These are phyloP conservation scores for Arenicola marina DNA, from an alignment of 2,888 invertebrate genomes.

Conservation along the genomic window DNA sequence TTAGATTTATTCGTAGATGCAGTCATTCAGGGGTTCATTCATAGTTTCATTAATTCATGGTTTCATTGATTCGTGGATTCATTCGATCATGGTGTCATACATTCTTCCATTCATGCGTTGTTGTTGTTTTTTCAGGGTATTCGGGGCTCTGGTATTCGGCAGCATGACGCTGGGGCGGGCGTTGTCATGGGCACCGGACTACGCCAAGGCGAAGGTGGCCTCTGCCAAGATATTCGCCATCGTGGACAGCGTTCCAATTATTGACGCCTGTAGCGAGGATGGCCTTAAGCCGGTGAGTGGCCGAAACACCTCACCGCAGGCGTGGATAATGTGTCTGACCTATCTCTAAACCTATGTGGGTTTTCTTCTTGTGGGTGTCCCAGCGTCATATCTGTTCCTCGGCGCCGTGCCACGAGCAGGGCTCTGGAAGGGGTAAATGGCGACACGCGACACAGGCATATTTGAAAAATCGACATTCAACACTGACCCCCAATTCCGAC, in stretches of 20 bases:
- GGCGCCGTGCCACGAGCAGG: too few relatives aligned
- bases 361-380: not conserved
- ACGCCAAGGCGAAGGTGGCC: slow-evolving; percentile 36
- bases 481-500: too few relatives aligned
- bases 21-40: too few relatives aligned
- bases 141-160: slow-evolving; percentile 64
- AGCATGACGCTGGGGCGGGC: slow-evolving; percentile 51
- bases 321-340: not conserved
- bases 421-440: too few relatives aligned
- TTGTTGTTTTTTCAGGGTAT: slow-evolving; percentile 54
- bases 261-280: slow-evolving; percentile 43
- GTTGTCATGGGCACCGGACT: slow-evolving; percentile 38
- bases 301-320: not conserved
- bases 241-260: slow-evolving; percentile 45
- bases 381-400: too few relatives aligned
- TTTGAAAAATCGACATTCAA: too few relatives aligned
- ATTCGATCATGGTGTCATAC: too few relatives aligned
- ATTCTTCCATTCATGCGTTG: too few relatives aligned
- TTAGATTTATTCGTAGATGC: too few relatives aligned
- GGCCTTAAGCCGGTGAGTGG: slow-evolving; percentile 40
- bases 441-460: too few relatives aligned
- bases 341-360: not conserved
- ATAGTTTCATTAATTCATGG: too few relatives aligned
- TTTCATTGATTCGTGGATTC: too few relatives aligned
- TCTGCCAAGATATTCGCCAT: slow-evolving; percentile 34